Evolutionary conservation across 1,140 invertebrate species (phyloP), one percentile per base, ranked within the genome.

Genomic region (Globodera ellingtonae): DNA sequence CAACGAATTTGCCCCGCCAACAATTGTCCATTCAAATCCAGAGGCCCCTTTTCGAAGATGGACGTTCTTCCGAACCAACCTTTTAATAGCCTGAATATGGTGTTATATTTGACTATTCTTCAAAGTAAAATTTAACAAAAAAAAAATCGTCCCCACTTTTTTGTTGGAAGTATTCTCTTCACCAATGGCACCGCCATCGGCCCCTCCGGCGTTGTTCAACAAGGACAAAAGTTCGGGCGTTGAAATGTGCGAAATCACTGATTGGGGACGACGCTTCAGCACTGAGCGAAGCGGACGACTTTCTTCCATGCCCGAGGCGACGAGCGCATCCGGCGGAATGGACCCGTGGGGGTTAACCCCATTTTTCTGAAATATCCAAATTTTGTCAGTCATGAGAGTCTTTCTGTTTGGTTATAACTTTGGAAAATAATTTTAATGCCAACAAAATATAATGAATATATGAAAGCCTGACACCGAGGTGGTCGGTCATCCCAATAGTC

Each of bases 11-110:
- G 56, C 50, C 5, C 87, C 85, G 35, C 87, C 86, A 44, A 85
- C 83, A 52, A 88, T 86, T n/a, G 78, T 83, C 72, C 88, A 85
- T 21, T 85, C 84, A 72, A 82, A 82, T 1, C 77, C 75, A 24
- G 24, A 65, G 13, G 47, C 74, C 52, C 76, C 52, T n/a, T 21
- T 73, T 35, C 69, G 70, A 6, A 79, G 10, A 24, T 75, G 50
- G 62, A 76, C 77, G 35, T 72, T 59, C 59, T 82, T 72, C n/a
- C 50, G 13, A 24, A 81, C 46, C 65, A 50, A 69, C 50, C 18
- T 21, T 62, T 18, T 18, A 18, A 15, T 18, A 18, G 1, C 56
- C 56, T 62, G 4, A 13, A 52, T 52, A 52, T 9, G 0, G 0
- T 52, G 52, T 6, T 10, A 52, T 52, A 10, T 52, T 52, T 3